Conservation (phyloP, 2,888 invertebrate species). For the Melitaea athalia region DNA sequence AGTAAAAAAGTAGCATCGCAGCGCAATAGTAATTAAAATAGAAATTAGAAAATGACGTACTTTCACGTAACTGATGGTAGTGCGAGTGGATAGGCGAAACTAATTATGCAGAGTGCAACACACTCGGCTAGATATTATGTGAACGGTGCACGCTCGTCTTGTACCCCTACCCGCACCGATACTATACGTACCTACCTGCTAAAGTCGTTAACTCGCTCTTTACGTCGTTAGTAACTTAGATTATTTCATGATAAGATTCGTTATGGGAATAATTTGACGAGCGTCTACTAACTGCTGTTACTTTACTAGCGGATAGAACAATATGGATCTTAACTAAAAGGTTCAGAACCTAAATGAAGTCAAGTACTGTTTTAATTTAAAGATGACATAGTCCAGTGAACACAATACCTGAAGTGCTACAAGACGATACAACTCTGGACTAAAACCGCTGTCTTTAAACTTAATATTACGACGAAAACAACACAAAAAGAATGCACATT, state of each 20-base stretch:
- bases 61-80: slow-evolving; percentile 66
- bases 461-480: no score
- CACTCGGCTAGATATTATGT: slow-evolving; percentile 42
- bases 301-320: neutral
- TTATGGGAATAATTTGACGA: slow-evolving; percentile 5
- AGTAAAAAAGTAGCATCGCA: slow-evolving; percentile 36
- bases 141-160: slow-evolving; percentile 36
- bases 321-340: no score
- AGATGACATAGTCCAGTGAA: no score
- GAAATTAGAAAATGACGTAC: slow-evolving; percentile 66
- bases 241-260: slow-evolving; percentile 16
- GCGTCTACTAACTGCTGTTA: neutral
- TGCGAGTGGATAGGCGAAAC: slow-evolving; percentile 59
- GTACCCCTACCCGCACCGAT: slow-evolving; percentile 17
- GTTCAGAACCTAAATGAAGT: no score
- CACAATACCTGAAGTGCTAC: no score
- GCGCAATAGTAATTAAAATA: slow-evolving; percentile 54
- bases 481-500: no score
- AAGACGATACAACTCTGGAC: no score
- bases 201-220: slow-evolving; percentile 24
- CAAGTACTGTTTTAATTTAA: no score
- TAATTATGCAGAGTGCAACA: slow-evolving; percentile 60
- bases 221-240: slow-evolving; percentile 16
- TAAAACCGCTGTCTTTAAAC: no score
- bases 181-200: slow-evolving; percentile 4